Evolutionary conservation across 2,888 invertebrate species (phyloP).

Genomic region (Thyatira batis): DNA sequence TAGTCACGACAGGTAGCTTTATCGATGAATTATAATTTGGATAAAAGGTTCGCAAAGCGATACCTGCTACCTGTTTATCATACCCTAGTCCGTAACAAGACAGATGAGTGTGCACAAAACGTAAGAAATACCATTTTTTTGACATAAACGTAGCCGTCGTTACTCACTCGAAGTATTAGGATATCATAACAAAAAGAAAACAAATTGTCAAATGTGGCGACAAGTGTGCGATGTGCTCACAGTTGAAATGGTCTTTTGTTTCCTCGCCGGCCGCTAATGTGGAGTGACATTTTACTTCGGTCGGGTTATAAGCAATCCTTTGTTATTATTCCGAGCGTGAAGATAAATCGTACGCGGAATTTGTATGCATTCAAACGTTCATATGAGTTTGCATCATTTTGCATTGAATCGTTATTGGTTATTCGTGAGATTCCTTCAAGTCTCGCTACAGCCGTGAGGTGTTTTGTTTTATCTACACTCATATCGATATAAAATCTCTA

Average conservation of each 20-base stretch:
- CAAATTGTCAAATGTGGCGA: not conserved
- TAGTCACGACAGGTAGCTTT: not conserved
- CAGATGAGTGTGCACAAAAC: not conserved
- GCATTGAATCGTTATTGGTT: not conserved
- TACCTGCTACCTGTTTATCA: not conserved
- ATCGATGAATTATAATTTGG: not conserved
- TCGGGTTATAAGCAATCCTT: slow-evolving; percentile 7
- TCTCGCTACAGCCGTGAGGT: not conserved
- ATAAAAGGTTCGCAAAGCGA: not conserved
- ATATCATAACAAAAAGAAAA: not conserved
- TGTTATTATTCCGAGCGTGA: slow-evolving; percentile 7
- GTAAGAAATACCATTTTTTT: not conserved
- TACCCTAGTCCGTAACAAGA: not conserved
- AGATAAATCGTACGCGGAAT: slow-evolving; percentile 8
- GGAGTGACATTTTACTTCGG: slow-evolving; percentile 22
- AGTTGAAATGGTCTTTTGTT: slow-evolving; percentile 25
- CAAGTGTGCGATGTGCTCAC: slow-evolving; percentile 12
- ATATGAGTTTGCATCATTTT: not conserved
- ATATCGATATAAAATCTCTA: no score
- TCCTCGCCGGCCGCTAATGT: slow-evolving; percentile 18
- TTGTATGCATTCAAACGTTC: not conserved
- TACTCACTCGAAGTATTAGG: not conserved
- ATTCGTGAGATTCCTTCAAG: not conserved
- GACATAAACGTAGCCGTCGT: not conserved
- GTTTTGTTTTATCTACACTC: no score